Base-by-base conservation (phyloP, 2,888 invertebrate genomes). In the Prosopocoilus inquinatus region DNA sequence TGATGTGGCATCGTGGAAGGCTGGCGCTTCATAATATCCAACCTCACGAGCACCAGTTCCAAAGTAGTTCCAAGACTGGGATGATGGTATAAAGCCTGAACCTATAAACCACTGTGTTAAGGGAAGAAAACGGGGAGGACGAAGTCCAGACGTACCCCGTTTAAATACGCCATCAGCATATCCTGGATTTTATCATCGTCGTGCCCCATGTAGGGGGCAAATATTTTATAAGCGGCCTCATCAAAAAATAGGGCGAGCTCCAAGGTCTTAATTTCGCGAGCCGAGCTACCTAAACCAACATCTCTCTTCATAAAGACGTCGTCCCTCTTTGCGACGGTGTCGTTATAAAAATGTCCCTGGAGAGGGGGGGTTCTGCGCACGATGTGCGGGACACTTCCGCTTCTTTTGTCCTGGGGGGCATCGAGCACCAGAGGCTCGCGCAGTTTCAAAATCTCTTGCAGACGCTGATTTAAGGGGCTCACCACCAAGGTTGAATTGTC, bases 51-150 rank as follows among this genome's bases (percentile, higher is more conserved):
- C 0, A 85, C 85, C 50, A 91, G 74, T 61, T 89, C 86, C 35
- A 90, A 79, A 43, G 78, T 77, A 0, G 80, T 79, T 2, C 88
- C 88, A 47, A 90, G 76, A 28, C 88, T 89, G 0, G 86, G 83
- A 72, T 90, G 90, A 71, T 89, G 87, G 69, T 88, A 90, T n/a
- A 90, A 69, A 0, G 90, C 90, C 78, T 91, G 90, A 1, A 90
- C 85, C 86, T 87, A 74, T n/a, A 71, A 34, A 47, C 35, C 20
- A 54, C 2, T 5, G 20, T 5, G 3, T 28, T 1, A 5, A 28
- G 20, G 4, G 7, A 47, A n/a, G 9, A 34, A 28, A 28, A 28
- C 4, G 7, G 1, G 20, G 20, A 28, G n/a, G n/a, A n/a, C 11
- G 12, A 13, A 16, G 15, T n/a, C 1, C 16, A 33, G 48, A 77